Base-by-base conservation (phyloP, 2,888 invertebrate species). In the Lasioglossum figueresi region DNA sequence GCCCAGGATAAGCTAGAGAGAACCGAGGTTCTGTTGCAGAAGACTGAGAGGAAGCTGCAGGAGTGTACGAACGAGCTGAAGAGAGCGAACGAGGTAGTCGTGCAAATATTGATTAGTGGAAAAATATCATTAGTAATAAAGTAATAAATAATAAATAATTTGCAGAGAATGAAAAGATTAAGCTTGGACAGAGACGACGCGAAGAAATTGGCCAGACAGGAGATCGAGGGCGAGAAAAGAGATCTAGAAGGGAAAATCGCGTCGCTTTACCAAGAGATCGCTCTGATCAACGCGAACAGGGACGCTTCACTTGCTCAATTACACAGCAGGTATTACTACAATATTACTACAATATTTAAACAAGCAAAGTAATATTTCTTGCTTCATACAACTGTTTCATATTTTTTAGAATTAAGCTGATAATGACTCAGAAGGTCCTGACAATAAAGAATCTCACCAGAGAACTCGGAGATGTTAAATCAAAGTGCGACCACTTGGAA, bases 271-370 rank as follows among this genome's bases (percentile, higher is more conserved):
- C 93, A 93, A 76, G 97, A 97, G 92, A 95, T 96, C 34, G 96
- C 95, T 19, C 95, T 95, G 72, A 95, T 96, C 93, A 96, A 96
- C 94, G 95, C 95, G 79, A 96, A 96, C 23, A 96, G 97, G 92
- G 97, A 98, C 89, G 96, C 96, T 91, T 97, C 98, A 94, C 96
- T 98, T 95, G 97, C 97, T 87, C 97, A 97, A 94, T 96, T 98
- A 0, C 97, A 98, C 93, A 97, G 97, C 92, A 97, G 97, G 98
- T 98, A 8, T n/a, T n/a, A n/a, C n/a, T n/a, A n/a, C n/a, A n/a
- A n/a, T 45, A 70, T 37, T 40, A 23, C 63, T 43, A 5, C 31
- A 19, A 31, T n/a, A 40, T 37, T 56, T 48, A 68, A 68, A 37
- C 8, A 23, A 23, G 2, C 37, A 37, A 23, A 68, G 1, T 10